Evolutionary conservation across 2,888 invertebrate genomes (phyloP).

Genomic region (Clusia tigrina): DNA sequence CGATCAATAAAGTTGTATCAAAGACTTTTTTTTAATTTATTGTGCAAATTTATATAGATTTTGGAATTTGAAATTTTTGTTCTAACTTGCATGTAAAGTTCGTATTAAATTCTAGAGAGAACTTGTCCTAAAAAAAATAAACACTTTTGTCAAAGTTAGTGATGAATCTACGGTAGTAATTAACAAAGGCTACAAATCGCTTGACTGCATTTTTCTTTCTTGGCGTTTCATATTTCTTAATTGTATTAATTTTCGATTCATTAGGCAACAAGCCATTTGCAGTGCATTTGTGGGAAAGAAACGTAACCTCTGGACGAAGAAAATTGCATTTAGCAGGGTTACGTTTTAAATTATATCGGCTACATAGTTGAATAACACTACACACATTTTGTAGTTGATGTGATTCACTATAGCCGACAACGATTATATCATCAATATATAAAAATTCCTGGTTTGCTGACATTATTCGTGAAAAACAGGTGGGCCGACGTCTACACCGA

Average conservation of each 20-base stretch:
- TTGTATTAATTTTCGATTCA: constrained; percentile 5
- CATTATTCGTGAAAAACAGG: constrained; percentile 11
- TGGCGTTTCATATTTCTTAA: background rate
- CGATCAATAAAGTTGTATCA: no score
- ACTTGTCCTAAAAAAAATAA: no score
- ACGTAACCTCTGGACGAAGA: constrained; percentile 25
- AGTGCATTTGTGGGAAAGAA: constrained; percentile 26
- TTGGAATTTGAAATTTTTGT: no score
- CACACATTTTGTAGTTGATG: constrained; percentile 26
- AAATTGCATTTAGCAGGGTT: constrained; percentile 28
- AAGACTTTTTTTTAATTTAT: no score
- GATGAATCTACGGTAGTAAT: background rate
- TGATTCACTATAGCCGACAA: background rate
- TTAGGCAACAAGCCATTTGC: constrained; percentile 28
- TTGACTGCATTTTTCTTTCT: background rate
- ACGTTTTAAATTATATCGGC: constrained; percentile 23
- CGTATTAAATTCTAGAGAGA: no score
- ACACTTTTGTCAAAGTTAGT: no score
- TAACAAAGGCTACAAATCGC: constrained; percentile 2
- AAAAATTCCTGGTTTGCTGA: constrained; percentile 12
- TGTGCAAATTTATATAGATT: no score
- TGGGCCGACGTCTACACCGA: constrained; percentile 13
- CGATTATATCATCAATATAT: constrained; percentile 15
- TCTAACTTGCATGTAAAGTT: no score
- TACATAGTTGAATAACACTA: constrained; percentile 22